Base-by-base conservation (phyloP, 2,797 vertebrate genomes). In the Spinus pinus region DNA sequence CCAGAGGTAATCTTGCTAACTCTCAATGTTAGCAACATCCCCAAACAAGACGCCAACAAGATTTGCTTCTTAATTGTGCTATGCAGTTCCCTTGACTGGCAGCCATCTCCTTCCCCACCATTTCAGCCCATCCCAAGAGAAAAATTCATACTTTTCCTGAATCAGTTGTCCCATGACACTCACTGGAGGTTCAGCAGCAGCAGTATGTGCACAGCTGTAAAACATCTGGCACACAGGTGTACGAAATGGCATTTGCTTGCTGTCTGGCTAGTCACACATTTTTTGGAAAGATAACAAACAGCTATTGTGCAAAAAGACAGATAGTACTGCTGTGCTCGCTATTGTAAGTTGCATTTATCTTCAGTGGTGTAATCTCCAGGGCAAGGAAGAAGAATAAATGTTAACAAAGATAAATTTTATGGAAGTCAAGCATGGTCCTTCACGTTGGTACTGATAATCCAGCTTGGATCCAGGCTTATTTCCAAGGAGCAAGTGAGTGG, bases 171-270 rank as follows among this genome's bases (percentile, higher is more conserved):
- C 60, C 60, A 42, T 33, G 64, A 86, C 53, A 57, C 51, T 94
- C 42, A 57, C 24, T 74, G 15, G 14, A n/a, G 16, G 56, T 35
- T 56, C 82, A 70, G 28, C 64, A 66, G 44, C 85, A 89, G 82
- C 62, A 88, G 46, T 30, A 61, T 42, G 35, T 44, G 53, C 70
- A 81, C 85, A 88, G 87, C 62, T 95, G 89, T 71, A 75, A 73
- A 93, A 92, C 91, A 92, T 93, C 90, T 93, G 94, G 84, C 50
- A 88, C 24, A 71, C 88, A 97, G 84, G 95, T 96, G 88, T 71
- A 88, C 15, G 11, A 73, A 93, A 92, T 14, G 50, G 66, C 70
- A 84, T 93, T 95, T 91, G 58, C 57, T 90, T 93, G 72, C 84
- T 94, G 75, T 89, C 90, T 95, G 93, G 86, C 65, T 67, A 66